A percentile compares a stretch with the other conserved stretches of the same genome.
These are phyloP conservation scores for Mesoligia furuncula DNA, from an alignment of 2,888 invertebrate species.

Conservation along the genomic window DNA sequence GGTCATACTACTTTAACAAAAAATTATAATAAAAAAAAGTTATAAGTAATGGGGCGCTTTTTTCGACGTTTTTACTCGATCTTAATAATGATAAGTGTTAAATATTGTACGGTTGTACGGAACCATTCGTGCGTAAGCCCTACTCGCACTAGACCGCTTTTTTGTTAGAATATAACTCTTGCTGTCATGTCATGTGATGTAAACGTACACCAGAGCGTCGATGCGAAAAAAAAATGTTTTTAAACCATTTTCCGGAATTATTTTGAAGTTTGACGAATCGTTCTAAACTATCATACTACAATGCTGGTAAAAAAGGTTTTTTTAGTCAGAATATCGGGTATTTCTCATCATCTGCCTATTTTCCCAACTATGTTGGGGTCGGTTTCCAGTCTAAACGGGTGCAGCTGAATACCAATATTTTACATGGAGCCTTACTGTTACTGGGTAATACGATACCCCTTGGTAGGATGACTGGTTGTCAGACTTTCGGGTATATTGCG, in stretches of 20 bases:
- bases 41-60: background rate
- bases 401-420: no score
- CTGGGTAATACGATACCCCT: no score
- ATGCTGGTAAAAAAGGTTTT: background rate
- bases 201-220: background rate
- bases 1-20: no score
- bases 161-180: slow-evolving; percentile 39
- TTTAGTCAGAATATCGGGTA: background rate
- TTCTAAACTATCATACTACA: slow-evolving; percentile 5
- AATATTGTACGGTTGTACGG: background rate
- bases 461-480: no score
- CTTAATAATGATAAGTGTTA: no score
- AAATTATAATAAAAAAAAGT: background rate
- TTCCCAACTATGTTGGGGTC: no score
- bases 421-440: no score
- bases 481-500: no score
- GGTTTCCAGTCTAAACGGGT: no score
- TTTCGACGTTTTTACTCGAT: background rate
- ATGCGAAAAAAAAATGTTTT: slow-evolving; percentile 11
- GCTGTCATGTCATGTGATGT: slow-evolving; percentile 22
- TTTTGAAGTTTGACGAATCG: slow-evolving; percentile 15
- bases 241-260: slow-evolving; percentile 8
- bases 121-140: background rate
- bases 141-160: background rate
- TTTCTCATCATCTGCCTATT: no score